Evolutionary conservation across 2,888 invertebrate genomes (phyloP).

Genomic region (Polia nebulosa): DNA sequence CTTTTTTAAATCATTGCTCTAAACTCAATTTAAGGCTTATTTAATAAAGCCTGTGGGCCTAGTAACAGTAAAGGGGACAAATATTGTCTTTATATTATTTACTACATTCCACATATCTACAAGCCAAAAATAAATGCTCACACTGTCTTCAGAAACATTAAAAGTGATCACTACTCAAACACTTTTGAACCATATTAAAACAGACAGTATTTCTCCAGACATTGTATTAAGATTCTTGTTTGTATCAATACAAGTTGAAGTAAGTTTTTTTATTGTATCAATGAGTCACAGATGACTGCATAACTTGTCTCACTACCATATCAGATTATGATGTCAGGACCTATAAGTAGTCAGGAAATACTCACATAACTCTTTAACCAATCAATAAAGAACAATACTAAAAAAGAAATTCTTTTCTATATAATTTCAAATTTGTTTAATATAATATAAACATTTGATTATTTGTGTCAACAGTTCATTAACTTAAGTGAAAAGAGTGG

Average conservation of each 20-base stretch:
- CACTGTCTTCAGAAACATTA: not conserved
- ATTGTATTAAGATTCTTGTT: not conserved
- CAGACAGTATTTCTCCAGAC: not conserved
- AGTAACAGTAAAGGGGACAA: not conserved
- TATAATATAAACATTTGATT: constrained; percentile 2
- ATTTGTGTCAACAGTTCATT: constrained; percentile 25
- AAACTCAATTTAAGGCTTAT: not conserved
- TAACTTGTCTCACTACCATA: constrained; percentile 14
- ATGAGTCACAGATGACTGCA: constrained; percentile 46
- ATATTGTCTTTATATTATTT: not conserved
- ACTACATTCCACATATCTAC: not conserved
- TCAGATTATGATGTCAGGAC: constrained; percentile 42
- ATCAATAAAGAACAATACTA: not conserved
- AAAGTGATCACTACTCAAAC: not conserved
- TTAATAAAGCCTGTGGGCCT: not conserved
- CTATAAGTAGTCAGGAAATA: constrained; percentile 6
- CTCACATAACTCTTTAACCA: not conserved
- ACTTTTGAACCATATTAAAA: not conserved
- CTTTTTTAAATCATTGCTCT: not conserved
- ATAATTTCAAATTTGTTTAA: constrained; percentile 6
- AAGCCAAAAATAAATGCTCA: not conserved
- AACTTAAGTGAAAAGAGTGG: constrained; percentile 6
- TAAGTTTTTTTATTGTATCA: constrained; percentile 9
- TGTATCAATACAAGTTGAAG: no score
- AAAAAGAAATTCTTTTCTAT: not conserved